Evolutionary conservation across 2,113 vertebrate genomes (phyloP).

Genomic region (Zosterops borbonicus): DNA sequence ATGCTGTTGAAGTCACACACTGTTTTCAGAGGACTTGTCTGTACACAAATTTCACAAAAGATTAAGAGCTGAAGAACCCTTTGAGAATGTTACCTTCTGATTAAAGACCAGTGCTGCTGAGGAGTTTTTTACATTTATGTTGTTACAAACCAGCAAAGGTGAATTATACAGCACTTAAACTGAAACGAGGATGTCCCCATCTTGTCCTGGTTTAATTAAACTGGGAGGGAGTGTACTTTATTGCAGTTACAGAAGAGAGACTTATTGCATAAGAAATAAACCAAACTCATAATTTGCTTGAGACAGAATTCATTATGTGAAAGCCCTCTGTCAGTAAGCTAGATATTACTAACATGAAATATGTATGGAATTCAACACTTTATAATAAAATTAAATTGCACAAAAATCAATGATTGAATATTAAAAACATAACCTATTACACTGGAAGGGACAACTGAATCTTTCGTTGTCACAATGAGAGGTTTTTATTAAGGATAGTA

Average conservation of each 20-base stretch:
- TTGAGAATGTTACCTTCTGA: neutral
- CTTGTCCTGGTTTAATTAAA: neutral
- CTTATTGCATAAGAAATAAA: neutral
- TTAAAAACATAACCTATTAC: neutral
- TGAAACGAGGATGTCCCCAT: neutral
- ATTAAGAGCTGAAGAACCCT: neutral
- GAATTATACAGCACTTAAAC: neutral
- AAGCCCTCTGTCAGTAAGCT: neutral
- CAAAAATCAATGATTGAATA: neutral
- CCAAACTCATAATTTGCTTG: neutral
- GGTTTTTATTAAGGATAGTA: neutral
- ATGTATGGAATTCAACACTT: neutral
- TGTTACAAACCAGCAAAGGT: neutral
- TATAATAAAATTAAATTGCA: neutral
- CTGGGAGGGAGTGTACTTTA: rapidly evolving
- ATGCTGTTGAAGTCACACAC: neutral
- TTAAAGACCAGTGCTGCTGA: neutral
- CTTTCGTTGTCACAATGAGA: neutral
- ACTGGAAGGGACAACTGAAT: neutral
- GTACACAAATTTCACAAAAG: neutral
- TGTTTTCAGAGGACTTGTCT: neutral
- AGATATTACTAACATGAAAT: neutral
- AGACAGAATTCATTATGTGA: neutral
- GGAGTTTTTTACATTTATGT: neutral
- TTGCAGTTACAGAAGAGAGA: neutral